Evolutionary conservation across 2,797 vertebrate genomes (phyloP).

Genomic region (Kryptopterus vitreolus): DNA sequence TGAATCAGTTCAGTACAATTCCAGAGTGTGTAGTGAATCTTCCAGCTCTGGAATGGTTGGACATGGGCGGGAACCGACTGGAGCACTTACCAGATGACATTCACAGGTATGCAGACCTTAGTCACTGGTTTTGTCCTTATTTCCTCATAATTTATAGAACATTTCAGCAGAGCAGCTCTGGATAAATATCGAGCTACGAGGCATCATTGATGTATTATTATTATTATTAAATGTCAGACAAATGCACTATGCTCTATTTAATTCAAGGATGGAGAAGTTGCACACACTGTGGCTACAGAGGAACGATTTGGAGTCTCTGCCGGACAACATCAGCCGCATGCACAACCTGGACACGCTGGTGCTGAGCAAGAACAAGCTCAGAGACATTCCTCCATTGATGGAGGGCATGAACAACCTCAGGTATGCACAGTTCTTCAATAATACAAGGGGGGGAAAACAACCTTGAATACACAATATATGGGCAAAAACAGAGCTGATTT

Average conservation of each 20-base stretch:
- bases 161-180: background rate
- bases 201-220: background rate
- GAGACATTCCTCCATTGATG: constrained; percentile 86
- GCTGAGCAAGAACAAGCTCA: constrained; percentile 85
- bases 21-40: constrained; percentile 82
- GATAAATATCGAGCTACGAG: too few species aligned
- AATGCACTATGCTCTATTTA: background rate
- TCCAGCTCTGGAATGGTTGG: constrained; percentile 89
- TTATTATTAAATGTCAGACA: background rate
- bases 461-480: too few species aligned
- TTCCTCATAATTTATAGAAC: background rate
- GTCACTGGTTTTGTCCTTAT: background rate
- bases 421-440: constrained; percentile 60
- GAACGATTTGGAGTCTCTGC: constrained; percentile 84
- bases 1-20: constrained; percentile 85
- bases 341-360: constrained; percentile 86
- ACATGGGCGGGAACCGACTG: constrained; percentile 89
- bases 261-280: constrained; percentile 87
- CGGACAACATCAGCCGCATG: constrained; percentile 83
- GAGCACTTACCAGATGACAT: constrained; percentile 82
- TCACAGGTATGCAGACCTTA: constrained; percentile 73
- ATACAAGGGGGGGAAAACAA: background rate
- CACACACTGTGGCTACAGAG: constrained; percentile 94
- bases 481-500: too few species aligned
- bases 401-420: constrained; percentile 84